Evolutionary conservation across 2,797 vertebrate genomes (phyloP).

Genomic region (Sebastes steindachneri): DNA sequence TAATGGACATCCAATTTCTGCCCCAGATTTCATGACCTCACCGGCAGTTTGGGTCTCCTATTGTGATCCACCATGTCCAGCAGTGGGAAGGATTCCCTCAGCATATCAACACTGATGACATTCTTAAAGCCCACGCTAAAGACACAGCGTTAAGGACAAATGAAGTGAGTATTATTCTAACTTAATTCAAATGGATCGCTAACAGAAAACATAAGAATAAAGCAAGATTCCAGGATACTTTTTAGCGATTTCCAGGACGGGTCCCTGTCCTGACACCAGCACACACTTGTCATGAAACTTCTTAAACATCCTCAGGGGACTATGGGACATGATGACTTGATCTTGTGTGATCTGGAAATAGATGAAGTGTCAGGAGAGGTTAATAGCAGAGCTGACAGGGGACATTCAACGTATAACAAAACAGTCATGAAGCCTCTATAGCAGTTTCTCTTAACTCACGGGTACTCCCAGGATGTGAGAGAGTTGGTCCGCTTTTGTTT

Average conservation of each 20-base stretch:
- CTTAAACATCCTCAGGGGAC: constrained; percentile 92
- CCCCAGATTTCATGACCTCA: constrained; percentile 53
- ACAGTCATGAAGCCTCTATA: background rate
- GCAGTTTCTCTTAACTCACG: constrained; percentile 78
- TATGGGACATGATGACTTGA: constrained; percentile 94
- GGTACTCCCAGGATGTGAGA: constrained; percentile 90
- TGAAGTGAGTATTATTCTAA: background rate
- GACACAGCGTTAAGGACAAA: constrained; percentile 43
- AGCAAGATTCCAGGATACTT: constrained; percentile 84
- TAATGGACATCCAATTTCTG: background rate
- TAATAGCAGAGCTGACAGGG: background rate
- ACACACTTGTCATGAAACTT: constrained; percentile 92
- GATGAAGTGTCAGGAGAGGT: background rate
- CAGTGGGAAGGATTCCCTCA: constrained; percentile 89
- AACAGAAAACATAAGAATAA: background rate
- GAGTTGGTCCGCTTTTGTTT: constrained; percentile 92
- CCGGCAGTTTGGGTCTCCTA: constrained; percentile 87
- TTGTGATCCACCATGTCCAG: constrained; percentile 93
- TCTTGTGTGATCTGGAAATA: constrained; percentile 87
- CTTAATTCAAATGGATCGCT: background rate
- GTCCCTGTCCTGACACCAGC: constrained; percentile 93
- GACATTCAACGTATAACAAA: background rate
- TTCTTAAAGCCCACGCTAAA: constrained; percentile 90
- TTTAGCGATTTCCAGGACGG: constrained; percentile 91
- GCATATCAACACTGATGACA: constrained; percentile 88